A percentile compares a stretch with the other conserved stretches of the same genome.
These are phyloP conservation scores for Cerceris ruficornis DNA, from an alignment of 2,888 invertebrate species.

Conservation along the genomic window DNA sequence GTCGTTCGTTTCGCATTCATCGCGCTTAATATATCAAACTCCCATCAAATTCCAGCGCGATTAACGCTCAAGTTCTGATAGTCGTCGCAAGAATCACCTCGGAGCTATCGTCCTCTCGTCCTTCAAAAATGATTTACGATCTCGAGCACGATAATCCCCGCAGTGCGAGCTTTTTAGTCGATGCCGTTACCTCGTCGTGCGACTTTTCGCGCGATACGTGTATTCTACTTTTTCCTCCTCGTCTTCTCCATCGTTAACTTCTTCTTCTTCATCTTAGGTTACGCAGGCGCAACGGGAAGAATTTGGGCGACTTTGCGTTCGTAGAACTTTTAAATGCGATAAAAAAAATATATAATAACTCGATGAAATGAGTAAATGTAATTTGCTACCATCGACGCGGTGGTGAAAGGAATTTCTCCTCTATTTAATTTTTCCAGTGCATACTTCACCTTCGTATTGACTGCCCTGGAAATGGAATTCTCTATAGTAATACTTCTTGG, in stretches of 20 bases:
- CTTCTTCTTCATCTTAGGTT: neutral
- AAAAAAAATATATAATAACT: neutral
- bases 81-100: slow-evolving; percentile 15
- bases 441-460: neutral
- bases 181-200: neutral
- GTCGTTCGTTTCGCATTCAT: slow-evolving; percentile 1
- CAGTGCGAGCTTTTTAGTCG: slow-evolving; percentile 28
- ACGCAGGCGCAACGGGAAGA: neutral
- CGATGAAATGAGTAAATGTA: neutral
- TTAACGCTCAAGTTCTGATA: slow-evolving; percentile 16
- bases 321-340: neutral
- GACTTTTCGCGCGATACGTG: slow-evolving; percentile 22
- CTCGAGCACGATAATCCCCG: slow-evolving; percentile 29
- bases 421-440: neutral
- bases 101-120: slow-evolving; percentile 23
- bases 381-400: neutral
- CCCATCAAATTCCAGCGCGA: slow-evolving; percentile 35
- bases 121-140: slow-evolving; percentile 55
- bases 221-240: neutral
- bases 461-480: no score
- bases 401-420: neutral
- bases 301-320: neutral
- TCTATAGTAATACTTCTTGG: no score
- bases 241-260: neutral
- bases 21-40: slow-evolving; percentile 34